A percentile compares a stretch with the other conserved stretches of the same genome.
Evolutionary conservation across 2,888 invertebrate species (phyloP).

Genomic region (Hydrotaea cyrtoneurina): DNA sequence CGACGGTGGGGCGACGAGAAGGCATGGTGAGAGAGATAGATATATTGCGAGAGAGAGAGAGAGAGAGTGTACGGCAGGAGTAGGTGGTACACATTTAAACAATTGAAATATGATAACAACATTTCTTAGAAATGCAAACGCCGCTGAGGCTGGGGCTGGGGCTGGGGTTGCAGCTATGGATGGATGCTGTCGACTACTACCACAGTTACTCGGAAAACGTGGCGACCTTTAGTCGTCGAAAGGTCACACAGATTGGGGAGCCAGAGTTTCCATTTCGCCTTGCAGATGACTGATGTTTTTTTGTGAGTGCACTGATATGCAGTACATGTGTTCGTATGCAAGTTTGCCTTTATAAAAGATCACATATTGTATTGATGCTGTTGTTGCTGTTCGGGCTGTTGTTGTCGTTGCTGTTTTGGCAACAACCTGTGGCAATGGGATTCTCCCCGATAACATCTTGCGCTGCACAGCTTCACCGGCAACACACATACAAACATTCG

Average conservation of each 20-base stretch:
- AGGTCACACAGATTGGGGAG: conserved; percentile 41
- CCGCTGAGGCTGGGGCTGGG: too few species aligned
- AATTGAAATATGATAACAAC: conserved; percentile 39
- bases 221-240: conserved; percentile 58
- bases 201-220: conserved; percentile 63
- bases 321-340: background rate
- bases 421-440: conserved; percentile 68
- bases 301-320: conserved; percentile 45
- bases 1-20: too few species aligned
- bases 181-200: conserved; percentile 41
- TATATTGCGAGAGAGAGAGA: too few species aligned
- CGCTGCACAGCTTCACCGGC: background rate
- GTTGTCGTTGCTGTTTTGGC: conserved; percentile 59
- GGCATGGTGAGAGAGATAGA: too few species aligned
- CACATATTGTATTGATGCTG: conserved; percentile 55
- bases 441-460: conserved; percentile 60
- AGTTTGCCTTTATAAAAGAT: conserved; percentile 47
- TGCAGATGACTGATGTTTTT: conserved; percentile 49
- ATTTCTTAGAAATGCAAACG: conserved; percentile 55
- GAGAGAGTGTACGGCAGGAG: background rate
- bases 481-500: conserved; percentile 13
- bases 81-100: background rate
- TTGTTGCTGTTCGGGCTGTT: background rate
- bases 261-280: background rate
- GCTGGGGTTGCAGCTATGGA: background rate